Evolutionary conservation across 2,888 invertebrate genomes (phyloP).

Genomic region (Rotaria macrura): DNA sequence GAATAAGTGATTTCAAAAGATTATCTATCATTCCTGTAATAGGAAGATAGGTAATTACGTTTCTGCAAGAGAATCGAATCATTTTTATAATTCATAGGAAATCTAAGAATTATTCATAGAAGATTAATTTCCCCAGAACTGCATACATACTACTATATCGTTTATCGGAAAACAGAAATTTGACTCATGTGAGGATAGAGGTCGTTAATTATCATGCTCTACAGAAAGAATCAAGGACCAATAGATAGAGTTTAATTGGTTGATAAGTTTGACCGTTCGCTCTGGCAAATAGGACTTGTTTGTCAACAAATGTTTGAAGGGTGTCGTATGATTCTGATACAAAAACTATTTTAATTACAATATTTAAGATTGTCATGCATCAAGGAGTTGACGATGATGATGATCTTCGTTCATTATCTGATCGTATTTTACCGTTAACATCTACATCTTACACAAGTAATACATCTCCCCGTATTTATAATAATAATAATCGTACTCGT

Average conservation of each 20-base stretch:
- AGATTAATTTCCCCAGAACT: too few species aligned
- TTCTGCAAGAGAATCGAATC: too few species aligned
- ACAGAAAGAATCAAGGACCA: neutral
- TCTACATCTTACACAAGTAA: neutral
- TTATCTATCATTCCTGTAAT: too few species aligned
- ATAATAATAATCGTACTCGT: neutral
- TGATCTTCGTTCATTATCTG: neutral
- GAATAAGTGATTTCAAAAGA: too few species aligned
- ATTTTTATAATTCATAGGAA: too few species aligned
- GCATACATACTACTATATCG: too few species aligned
- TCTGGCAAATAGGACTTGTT: constrained; percentile 1
- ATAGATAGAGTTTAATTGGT: neutral
- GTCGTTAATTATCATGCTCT: neutral
- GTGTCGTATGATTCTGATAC: neutral
- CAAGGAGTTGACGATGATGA: neutral
- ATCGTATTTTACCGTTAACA: neutral
- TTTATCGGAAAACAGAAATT: too few species aligned
- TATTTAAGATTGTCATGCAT: neutral
- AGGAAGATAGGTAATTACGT: too few species aligned
- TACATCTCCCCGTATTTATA: neutral
- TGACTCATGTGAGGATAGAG: too few species aligned
- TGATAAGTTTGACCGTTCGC: neutral
- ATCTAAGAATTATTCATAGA: too few species aligned
- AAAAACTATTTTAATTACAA: neutral
- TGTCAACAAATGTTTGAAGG: constrained; percentile 12